These are phyloP conservation scores for Drosophila prolongata DNA, from an alignment of 2,888 invertebrate species.

Conservation along the genomic window DNA sequence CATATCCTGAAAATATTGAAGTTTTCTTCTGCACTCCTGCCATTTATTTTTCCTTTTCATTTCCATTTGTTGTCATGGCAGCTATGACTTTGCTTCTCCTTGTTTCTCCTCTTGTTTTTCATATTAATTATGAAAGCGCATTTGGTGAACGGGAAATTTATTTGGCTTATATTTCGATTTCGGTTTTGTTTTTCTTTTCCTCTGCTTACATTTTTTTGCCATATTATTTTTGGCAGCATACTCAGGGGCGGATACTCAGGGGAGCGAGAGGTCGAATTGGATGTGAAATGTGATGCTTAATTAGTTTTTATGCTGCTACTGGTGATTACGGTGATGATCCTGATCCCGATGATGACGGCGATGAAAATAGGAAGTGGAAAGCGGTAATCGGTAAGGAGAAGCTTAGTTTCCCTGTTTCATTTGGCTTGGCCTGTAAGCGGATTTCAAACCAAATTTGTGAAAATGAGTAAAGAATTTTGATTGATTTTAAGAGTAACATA, in stretches of 20 bases:
- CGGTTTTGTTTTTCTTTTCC: conserved; percentile 25
- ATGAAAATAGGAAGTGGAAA: conserved; percentile 16
- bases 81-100: conserved; percentile 21
- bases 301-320: conserved; percentile 61
- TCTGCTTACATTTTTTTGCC: conserved; percentile 15
- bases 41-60: conserved; percentile 52
- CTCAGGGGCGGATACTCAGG: conserved; percentile 36
- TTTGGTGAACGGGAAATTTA: conserved; percentile 69
- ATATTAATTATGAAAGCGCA: conserved; percentile 79
- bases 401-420: conserved; percentile 11
- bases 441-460: not conserved
- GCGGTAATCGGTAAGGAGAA: not conserved
- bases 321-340: conserved; percentile 51
- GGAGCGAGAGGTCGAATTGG: conserved; percentile 53
- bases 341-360: conserved; percentile 37
- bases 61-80: conserved; percentile 43
- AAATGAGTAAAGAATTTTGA: not conserved
- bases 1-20: conserved; percentile 35
- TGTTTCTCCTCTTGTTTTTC: conserved; percentile 47
- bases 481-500: not conserved
- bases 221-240: conserved; percentile 27
- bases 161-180: conserved; percentile 78
- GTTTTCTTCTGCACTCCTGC: conserved; percentile 28
- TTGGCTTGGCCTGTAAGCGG: conserved; percentile 7
- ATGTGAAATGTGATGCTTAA: conserved; percentile 78